Evolutionary conservation across 2,113 vertebrate species (phyloP), one percentile per base, ranked within the genome.

Genomic region (Leiothrix lutea): DNA sequence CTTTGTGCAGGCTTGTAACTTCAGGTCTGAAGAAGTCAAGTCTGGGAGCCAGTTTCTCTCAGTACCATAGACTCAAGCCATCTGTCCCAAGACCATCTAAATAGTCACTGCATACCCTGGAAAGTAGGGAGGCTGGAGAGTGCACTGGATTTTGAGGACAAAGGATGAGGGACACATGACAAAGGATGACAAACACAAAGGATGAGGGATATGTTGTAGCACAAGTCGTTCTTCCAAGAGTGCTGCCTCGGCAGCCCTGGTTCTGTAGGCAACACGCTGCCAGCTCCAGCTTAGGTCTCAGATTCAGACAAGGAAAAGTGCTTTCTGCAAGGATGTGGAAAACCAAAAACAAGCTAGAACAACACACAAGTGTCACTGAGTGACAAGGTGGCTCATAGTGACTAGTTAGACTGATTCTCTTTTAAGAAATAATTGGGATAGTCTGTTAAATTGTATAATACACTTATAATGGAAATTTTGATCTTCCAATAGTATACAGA

Each of bases 261-360:
- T 38, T 65, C 48, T n/a, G 19, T 33, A 38, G 9, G 22, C 2
- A 6, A 4, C 36, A 20, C 0, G 0, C 29, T 80, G 35, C 31
- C 50, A 70, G 13, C 44, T 54, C 29, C 40, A 38, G 47, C 47
- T 62, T 20, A 8, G 33, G 14, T 65, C 31, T 69, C 0, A 0
- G 2, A 48, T 48, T 61, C 45, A 24, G 18, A 12, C 19, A 18
- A 47, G 26, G 18, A 77, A 80, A 51, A 50, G 7, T 47, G n/a
- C 5, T 85, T 79, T 82, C 50, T 69, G 54, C 26, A 70, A 0
- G 35, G 38, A 3, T 21, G 23, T 57, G 14, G 11, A 65, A 94
- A 64, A 45, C 45, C 45, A 45, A 45, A 48, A 48, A 24, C 26
- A 28, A 33, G 28, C 36, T 80, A 20, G 16, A 33, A 50, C 56